Evolutionary conservation across 2,888 invertebrate genomes (phyloP), one percentile per base, ranked within the genome.

Genomic region (Phyllotreta cruciferae): DNA sequence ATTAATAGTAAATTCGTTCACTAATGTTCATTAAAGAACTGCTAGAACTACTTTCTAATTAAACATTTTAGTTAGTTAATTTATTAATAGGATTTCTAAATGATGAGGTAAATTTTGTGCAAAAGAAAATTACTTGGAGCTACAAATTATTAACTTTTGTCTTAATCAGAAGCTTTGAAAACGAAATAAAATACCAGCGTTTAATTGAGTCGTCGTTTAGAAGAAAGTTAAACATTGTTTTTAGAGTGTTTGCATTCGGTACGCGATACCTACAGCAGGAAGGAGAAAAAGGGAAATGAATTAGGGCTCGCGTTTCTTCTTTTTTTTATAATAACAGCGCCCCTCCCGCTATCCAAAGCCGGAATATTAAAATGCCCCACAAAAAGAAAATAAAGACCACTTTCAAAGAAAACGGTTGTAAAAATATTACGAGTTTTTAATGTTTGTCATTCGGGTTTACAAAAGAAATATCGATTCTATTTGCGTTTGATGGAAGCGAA

Each of bases 171-270:
- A 24, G 24, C 24, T 24, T 24, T 24, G 24, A 4, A 13, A 50
- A 34, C 24, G 11, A 50, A 57, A 66, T 66, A 37, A 65, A 65
- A 66, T 63, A 64, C 54, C 60, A 47, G 52, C 50, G 39, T 52
- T 64, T 66, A 66, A 70, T 72, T 70, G 64, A 70, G 67, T 52
- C 52, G 13, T 44, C 38, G 56, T 58, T 35, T 56, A 41, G 44
- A 52, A 62, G 55, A 63, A 61, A 58, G 47, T 41, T 60, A 64
- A 64, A 64, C 58, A 61, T 66, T 66, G 66, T 66, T 66, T 53
- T 66, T 49, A 55, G 14, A 39, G 60, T 56, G 38, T 62, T 61
- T 62, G 52, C 45, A 44, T 44, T 50, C 41, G 60, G 52, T 57
- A 3, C 13, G 37, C 52, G 44, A 56, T 45, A 52, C 36, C 52